Conservation (phyloP, 1,140 invertebrate species). For the Stegodyphus mimosarum region DNA sequence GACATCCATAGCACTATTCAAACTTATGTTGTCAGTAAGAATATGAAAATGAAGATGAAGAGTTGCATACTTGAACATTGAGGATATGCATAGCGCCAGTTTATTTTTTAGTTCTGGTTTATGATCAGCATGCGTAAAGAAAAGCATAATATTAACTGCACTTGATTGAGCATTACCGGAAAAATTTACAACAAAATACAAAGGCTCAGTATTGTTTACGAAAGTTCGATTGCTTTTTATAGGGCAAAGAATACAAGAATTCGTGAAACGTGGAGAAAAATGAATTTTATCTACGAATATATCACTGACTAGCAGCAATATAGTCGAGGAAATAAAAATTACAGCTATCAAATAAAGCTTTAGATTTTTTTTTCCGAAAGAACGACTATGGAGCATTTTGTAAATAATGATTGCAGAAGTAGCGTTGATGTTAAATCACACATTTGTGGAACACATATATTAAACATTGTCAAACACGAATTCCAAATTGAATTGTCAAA, state of each 20-base stretch:
- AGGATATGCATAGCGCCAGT: constrained; percentile 73
- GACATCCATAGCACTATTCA: constrained; percentile 73
- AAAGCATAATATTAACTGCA: constrained; percentile 67
- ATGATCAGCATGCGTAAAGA: constrained; percentile 74
- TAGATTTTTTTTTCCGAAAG: too few species aligned
- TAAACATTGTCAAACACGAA: too few species aligned
- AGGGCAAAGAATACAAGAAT: constrained; percentile 24
- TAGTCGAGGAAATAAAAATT: background rate
- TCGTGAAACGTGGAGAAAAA: background rate
- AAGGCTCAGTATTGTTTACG: constrained; percentile 3
- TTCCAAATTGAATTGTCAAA: too few species aligned
- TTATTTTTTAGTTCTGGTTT: constrained; percentile 74
- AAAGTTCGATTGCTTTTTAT: constrained; percentile 8
- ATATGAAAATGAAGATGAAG: constrained; percentile 76
- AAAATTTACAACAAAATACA: constrained; percentile 47
- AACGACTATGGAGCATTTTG: too few species aligned
- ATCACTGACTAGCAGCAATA: constrained; percentile 21
- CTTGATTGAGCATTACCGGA: background rate
- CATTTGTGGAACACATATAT: too few species aligned
- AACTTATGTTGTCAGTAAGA: constrained; percentile 77
- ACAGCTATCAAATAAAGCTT: too few species aligned
- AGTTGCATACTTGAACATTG: constrained; percentile 71
- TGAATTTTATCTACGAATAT: background rate
- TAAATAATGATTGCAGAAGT: too few species aligned
- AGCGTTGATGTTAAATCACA: too few species aligned